Conservation (phyloP, 2,113 vertebrate species). For the Quiscalus mexicanus region DNA sequence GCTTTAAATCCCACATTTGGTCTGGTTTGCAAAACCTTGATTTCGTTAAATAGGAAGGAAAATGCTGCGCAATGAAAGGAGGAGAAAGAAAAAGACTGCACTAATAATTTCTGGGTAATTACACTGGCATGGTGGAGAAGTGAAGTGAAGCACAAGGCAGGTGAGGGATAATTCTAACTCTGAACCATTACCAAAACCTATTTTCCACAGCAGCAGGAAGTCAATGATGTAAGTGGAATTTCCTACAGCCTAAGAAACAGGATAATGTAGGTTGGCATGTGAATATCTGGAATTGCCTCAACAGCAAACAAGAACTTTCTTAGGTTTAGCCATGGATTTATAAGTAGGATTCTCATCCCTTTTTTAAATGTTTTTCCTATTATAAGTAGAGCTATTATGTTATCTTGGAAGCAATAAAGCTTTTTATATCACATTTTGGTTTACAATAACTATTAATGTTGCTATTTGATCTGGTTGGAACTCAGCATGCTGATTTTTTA, state of each 20-base stretch:
- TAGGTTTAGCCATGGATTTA: background rate
- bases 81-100: background rate
- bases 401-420: background rate
- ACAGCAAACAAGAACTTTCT: background rate
- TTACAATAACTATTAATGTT: background rate
- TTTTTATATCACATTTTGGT: background rate
- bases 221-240: conserved; percentile 49
- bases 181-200: background rate
- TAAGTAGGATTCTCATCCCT: background rate
- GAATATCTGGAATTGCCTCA: conserved; percentile 37
- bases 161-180: conserved; percentile 1
- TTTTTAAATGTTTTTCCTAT: background rate
- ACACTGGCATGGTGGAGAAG: background rate
- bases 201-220: conserved; percentile 44
- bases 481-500: background rate
- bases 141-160: background rate
- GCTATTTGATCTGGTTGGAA: background rate
- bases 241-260: conserved; percentile 27
- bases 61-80: background rate
- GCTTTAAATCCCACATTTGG: background rate
- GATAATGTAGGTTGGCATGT: conserved; percentile 8
- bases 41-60: background rate
- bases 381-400: background rate
- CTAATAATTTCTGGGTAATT: conserved; percentile 28
- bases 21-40: background rate